phyloP scores from a whole-genome alignment of 2,888 invertebrate genomes.

The Ochropacha duplaris region DNA sequence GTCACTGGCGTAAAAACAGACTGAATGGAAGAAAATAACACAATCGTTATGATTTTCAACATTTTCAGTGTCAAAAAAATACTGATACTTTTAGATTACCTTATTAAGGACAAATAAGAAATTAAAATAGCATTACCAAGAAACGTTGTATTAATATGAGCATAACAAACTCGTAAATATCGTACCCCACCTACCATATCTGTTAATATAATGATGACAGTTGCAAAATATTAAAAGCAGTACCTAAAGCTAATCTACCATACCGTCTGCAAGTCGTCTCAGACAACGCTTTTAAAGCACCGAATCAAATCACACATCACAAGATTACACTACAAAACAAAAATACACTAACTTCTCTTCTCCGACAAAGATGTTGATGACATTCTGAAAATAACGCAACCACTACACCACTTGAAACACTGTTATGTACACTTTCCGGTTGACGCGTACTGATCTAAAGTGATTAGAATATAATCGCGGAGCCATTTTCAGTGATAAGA shows the following conservation, averaged over 20 bases:
- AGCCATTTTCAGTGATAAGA: constrained; percentile 80
- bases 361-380: constrained; percentile 68
- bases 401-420: constrained; percentile 62
- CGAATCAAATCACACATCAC: constrained; percentile 18
- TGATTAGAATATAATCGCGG: constrained; percentile 70
- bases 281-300: constrained; percentile 8
- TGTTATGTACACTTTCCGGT: constrained; percentile 57
- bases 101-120: no score
- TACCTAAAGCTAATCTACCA: no score
- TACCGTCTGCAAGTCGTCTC: constrained; percentile 5
- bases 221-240: not conserved
- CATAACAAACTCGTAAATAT: constrained; percentile 2
- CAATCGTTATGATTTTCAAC: no score
- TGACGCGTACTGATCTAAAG: constrained; percentile 51
- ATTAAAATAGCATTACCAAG: no score
- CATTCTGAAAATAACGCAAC: constrained; percentile 64
- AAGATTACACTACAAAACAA: constrained; percentile 36
- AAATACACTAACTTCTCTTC: constrained; percentile 72
- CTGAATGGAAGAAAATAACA: no score
- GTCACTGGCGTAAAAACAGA: no score
- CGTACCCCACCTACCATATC: no score
- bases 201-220: not conserved
- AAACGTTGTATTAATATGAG: no score
- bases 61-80: no score
- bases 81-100: no score